Percentiles rank a stretch among this genome's conserved stretches.
These are phyloP conservation scores for Paelopatides confundens DNA, from an alignment of 53 echinoderm and acorn worm species.

Conservation along the genomic window DNA sequence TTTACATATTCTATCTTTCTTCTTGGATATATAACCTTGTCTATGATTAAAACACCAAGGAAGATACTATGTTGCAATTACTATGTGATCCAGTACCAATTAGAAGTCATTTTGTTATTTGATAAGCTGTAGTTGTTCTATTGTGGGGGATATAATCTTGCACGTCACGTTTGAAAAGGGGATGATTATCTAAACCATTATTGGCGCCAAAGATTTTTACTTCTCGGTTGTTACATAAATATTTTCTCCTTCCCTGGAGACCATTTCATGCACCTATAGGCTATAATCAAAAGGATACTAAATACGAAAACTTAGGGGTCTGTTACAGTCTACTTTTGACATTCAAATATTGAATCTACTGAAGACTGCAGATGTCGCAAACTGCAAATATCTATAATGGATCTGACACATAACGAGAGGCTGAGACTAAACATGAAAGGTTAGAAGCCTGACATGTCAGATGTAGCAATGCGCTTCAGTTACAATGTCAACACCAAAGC, in stretches of 20 bases:
- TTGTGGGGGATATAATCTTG: background rate
- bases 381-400: background rate
- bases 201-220: background rate
- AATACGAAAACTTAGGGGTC: no score
- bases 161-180: background rate
- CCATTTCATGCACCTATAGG: background rate
- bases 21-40: no score
- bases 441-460: background rate
- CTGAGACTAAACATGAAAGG: slow-evolving; percentile 25
- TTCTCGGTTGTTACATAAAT: background rate
- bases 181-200: background rate
- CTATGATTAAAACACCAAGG: no score
- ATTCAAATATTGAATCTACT: no score
- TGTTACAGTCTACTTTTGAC: no score
- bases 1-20: no score
- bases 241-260: background rate
- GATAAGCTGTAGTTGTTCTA: no score
- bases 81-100: no score
- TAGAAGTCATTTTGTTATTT: no score
- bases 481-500: slow-evolving; percentile 27
- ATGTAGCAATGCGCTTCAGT: background rate
- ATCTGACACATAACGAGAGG: background rate
- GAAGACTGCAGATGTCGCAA: background rate
- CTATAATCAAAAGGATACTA: background rate
- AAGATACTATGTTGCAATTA: no score